Evolutionary conservation across 1,140 invertebrate genomes (phyloP).

Genomic region (Pseudomyrmex dendroicus): DNA sequence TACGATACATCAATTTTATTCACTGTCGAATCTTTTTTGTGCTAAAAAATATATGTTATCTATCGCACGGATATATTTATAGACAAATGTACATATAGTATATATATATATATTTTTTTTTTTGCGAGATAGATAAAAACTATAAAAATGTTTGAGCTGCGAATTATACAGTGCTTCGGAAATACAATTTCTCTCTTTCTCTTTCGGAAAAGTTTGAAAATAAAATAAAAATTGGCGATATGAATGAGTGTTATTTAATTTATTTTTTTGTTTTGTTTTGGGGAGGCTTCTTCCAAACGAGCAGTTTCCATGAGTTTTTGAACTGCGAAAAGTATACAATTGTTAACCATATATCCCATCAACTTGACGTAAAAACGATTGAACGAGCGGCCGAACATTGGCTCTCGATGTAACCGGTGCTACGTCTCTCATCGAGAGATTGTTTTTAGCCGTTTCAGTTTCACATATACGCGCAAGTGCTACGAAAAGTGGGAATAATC

Average conservation of each 20-base stretch:
- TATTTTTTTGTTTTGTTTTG: too few relatives aligned
- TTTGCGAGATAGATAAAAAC: neutral
- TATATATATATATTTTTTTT: neutral
- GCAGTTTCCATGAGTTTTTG: neutral
- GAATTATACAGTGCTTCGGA: too few relatives aligned
- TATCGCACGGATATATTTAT: neutral
- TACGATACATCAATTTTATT: neutral
- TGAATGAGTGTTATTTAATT: neutral
- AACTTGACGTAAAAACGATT: neutral
- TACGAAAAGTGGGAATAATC: neutral
- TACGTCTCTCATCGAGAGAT: neutral
- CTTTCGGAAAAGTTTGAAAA: neutral
- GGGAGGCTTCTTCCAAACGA: neutral
- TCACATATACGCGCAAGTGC: neutral
- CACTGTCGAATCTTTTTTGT: neutral
- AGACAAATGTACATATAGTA: too few relatives aligned
- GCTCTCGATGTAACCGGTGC: neutral
- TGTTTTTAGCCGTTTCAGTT: neutral
- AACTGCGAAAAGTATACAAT: neutral
- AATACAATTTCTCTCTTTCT: too few relatives aligned
- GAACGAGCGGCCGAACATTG: constrained; percentile 1
- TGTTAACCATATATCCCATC: constrained; percentile 10
- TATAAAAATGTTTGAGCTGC: neutral
- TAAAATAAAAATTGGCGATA: constrained; percentile 1
- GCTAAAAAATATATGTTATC: neutral